Conservation (phyloP, 2,888 invertebrate genomes). For the Euplagia quadripunctaria region DNA sequence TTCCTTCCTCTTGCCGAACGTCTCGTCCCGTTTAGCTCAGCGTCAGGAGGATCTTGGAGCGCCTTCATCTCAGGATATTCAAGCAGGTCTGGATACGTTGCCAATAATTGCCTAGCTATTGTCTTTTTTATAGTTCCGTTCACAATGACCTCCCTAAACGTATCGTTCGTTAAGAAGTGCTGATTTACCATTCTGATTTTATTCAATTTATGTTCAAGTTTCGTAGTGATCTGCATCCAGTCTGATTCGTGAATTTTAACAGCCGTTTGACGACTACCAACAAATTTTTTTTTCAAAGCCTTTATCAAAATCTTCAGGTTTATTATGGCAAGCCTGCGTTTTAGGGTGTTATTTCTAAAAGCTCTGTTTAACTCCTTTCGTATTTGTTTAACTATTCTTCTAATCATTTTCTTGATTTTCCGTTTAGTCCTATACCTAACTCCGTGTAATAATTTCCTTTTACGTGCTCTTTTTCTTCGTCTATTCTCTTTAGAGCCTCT, state of each 20-base stretch:
- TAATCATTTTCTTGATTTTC: slow-evolving; percentile 13
- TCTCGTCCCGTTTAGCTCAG: neutral
- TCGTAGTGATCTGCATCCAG: neutral
- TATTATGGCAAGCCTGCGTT: neutral
- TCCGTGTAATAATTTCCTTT: neutral
- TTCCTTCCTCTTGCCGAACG: neutral
- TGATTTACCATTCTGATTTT: slow-evolving; percentile 5
- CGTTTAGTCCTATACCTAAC: slow-evolving; percentile 3
- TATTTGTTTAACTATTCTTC: neutral
- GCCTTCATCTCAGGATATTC: neutral
- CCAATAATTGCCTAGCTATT: slow-evolving; percentile 7
- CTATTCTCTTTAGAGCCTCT: slow-evolving; percentile 9
- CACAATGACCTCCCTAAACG: slow-evolving; percentile 16
- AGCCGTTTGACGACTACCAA: neutral
- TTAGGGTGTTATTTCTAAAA: slow-evolving; percentile 7
- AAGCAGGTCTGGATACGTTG: slow-evolving; percentile 6
- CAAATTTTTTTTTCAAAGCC: slow-evolving; percentile 12
- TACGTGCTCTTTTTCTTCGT: neutral
- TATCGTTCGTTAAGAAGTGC: slow-evolving; percentile 6
- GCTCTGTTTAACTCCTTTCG: slow-evolving; percentile 18
- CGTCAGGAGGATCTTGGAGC: neutral
- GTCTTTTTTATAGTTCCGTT: neutral
- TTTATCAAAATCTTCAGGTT: slow-evolving; percentile 7
- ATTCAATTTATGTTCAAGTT: neutral
- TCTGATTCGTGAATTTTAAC: neutral